Conservation (phyloP, 2,113 vertebrate species). For the Cryptoleucopteryx plumbea region DNA sequence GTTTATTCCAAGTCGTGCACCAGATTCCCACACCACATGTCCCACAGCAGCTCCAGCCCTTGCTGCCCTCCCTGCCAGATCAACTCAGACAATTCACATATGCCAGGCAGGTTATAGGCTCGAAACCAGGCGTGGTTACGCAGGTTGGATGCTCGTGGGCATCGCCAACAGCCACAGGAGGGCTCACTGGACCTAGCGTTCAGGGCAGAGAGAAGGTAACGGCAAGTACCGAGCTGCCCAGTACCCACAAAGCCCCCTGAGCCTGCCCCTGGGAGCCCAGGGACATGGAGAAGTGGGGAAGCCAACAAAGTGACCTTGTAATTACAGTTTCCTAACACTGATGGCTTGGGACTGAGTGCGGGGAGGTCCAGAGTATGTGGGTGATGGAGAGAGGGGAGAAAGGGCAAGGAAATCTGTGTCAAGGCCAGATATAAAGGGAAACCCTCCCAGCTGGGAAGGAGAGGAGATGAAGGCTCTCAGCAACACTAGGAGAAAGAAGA, state of each 20-base stretch:
- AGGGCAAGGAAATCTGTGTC: not conserved
- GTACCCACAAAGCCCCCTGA: not conserved
- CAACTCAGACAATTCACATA: not conserved
- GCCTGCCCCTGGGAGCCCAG: not conserved
- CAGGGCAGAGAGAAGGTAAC: not conserved
- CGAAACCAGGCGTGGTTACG: accelerated
- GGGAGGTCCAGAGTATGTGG: accelerated
- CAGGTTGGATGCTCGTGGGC: not conserved
- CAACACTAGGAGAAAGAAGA: not conserved
- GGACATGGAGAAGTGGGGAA: not conserved
- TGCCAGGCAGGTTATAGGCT: not conserved
- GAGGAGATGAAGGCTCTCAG: not conserved
- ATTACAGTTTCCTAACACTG: not conserved
- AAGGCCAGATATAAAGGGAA: not conserved
- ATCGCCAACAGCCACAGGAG: not conserved
- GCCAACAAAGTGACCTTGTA: not conserved
- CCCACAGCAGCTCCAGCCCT: not conserved
- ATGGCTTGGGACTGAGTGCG: not conserved
- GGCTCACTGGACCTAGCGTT: accelerated
- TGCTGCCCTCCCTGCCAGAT: not conserved
- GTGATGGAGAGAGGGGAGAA: not conserved
- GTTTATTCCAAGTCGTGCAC: accelerated
- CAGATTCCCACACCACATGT: not conserved
- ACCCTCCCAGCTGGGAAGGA: not conserved
- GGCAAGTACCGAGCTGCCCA: not conserved